phyloP scores from a whole-genome alignment of 2,797 vertebrate species.

The Phoebastria nigripes region DNA sequence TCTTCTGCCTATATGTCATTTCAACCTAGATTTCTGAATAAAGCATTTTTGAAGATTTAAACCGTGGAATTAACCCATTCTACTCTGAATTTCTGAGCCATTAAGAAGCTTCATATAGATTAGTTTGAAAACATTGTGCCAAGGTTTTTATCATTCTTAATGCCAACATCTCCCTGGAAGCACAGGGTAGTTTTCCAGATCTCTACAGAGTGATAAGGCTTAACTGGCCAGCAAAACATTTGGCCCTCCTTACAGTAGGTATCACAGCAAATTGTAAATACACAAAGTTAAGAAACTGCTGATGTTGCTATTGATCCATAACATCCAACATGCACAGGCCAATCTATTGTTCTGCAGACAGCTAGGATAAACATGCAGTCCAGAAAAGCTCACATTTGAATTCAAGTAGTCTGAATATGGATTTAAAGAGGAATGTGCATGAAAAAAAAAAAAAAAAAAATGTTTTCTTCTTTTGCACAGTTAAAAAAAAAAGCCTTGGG shows the following conservation, averaged over 20 bases:
- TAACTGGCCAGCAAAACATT: neutral
- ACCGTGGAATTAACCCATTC: neutral
- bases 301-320: neutral
- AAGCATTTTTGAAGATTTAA: conserved; percentile 25
- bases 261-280: neutral
- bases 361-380: neutral
- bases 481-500: neutral
- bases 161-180: neutral
- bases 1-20: conserved; percentile 13
- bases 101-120: neutral
- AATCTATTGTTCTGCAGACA: neutral
- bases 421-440: neutral
- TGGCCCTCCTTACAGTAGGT: neutral
- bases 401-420: neutral
- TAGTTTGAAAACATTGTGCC: neutral
- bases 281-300: neutral
- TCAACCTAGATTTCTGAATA: conserved; percentile 38
- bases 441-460: neutral
- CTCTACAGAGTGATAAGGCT: neutral
- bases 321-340: neutral
- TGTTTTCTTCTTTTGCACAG: neutral
- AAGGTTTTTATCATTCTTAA: neutral
- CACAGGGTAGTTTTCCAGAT: neutral
- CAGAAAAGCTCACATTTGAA: neutral
- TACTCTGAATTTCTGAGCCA: neutral